Percentiles rank a stretch among this genome's conserved stretches.
phyloP scores from a whole-genome alignment of 2,888 invertebrate genomes.

The Celastrina argiolus region DNA sequence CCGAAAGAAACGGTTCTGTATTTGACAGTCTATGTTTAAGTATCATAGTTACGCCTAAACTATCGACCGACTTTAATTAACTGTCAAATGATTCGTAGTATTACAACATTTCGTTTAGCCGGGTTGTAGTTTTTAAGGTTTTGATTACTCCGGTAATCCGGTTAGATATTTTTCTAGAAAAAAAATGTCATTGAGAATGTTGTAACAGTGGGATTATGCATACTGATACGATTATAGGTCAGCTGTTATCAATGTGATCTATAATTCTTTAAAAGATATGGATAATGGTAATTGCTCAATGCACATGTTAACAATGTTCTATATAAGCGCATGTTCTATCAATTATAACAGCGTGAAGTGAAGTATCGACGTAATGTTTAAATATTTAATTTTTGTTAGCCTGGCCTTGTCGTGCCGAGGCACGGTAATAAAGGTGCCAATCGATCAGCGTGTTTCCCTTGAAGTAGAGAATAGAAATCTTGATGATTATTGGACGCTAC shows the following conservation, averaged over 20 bases:
- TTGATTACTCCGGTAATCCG: too few relatives aligned
- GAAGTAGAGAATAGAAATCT: neutral
- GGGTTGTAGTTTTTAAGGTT: too few relatives aligned
- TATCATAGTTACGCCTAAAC: too few relatives aligned
- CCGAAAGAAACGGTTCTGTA: too few relatives aligned
- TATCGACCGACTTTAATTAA: too few relatives aligned
- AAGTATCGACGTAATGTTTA: conserved; percentile 29
- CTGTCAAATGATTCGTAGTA: too few relatives aligned
- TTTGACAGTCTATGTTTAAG: too few relatives aligned
- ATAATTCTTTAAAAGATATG: conserved; percentile 13
- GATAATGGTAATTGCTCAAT: conserved; percentile 10
- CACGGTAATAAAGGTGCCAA: conserved; percentile 24
- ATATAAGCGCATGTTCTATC: conserved; percentile 18
- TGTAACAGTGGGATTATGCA: neutral
- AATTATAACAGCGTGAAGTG: neutral
- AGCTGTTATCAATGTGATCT: conserved; percentile 22
- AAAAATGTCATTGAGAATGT: too few relatives aligned
- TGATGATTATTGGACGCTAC: conserved; percentile 34
- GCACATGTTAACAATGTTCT: conserved; percentile 22
- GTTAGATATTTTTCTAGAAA: too few relatives aligned
- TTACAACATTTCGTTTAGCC: too few relatives aligned
- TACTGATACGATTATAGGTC: conserved; percentile 24
- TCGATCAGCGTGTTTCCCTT: neutral
- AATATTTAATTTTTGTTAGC: conserved; percentile 24
- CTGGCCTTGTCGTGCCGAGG: conserved; percentile 25